Evolutionary conservation across 2,797 vertebrate genomes (phyloP).

Genomic region (Lepus oiostolus): DNA sequence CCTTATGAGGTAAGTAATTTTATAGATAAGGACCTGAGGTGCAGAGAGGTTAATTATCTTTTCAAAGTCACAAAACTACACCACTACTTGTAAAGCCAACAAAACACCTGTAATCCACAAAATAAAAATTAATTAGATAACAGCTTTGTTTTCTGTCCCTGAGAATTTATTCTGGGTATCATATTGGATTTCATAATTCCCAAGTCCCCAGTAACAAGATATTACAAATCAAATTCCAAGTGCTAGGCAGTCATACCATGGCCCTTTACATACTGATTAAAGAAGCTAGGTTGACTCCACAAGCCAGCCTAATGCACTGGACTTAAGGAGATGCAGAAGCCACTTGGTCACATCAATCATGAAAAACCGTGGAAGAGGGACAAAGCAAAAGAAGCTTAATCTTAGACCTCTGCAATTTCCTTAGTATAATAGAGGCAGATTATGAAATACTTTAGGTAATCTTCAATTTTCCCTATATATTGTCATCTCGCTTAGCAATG

Average conservation of each 20-base stretch:
- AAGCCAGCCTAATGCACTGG: not conserved
- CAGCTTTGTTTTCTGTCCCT: not conserved
- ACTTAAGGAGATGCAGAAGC: not conserved
- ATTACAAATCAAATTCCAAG: not conserved
- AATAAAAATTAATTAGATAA: constrained; percentile 48
- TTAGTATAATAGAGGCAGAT: not conserved
- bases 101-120: not conserved
- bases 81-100: not conserved
- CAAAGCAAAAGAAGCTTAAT: not conserved
- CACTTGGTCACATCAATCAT: not conserved
- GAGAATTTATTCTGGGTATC: not conserved
- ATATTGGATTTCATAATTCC: not conserved
- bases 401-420: not conserved
- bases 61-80: constrained; percentile 47
- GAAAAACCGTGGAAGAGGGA: not conserved
- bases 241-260: not conserved
- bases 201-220: not conserved
- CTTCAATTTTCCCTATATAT: not conserved
- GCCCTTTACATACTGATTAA: not conserved
- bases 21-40: constrained; percentile 28
- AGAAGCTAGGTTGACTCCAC: not conserved
- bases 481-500: not conserved
- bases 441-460: not conserved
- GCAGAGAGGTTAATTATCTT: constrained; percentile 62
- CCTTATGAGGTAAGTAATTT: constrained; percentile 53